Evolutionary conservation across 2,797 vertebrate genomes (phyloP).

Genomic region (Sternotherus odoratus): DNA sequence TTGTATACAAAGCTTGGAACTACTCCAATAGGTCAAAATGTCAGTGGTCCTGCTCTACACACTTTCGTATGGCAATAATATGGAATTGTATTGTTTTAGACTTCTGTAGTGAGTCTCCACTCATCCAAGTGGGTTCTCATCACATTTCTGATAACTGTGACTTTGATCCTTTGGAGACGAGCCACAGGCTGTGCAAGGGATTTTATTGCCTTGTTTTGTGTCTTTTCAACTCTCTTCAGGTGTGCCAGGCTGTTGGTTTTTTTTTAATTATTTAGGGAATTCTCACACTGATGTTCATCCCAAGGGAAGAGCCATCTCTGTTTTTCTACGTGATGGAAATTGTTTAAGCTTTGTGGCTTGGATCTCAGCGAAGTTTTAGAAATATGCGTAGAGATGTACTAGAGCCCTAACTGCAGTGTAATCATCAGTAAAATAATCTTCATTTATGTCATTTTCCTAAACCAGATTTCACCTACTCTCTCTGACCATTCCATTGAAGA

Average conservation of each 20-base stretch:
- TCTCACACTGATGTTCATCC: constrained; percentile 1
- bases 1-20: background rate
- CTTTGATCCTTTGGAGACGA: constrained; percentile 17
- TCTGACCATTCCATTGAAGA: constrained; percentile 55
- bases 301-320: constrained; percentile 55
- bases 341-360: constrained; percentile 56
- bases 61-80: background rate
- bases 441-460: constrained; percentile 69
- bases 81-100: background rate
- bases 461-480: constrained; percentile 44
- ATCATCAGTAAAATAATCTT: constrained; percentile 64
- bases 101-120: background rate
- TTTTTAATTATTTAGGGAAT: constrained; percentile 18
- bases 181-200: constrained; percentile 4
- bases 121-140: background rate
- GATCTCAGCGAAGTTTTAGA: constrained; percentile 14
- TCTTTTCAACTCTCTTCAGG: background rate
- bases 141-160: background rate
- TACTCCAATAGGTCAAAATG: background rate
- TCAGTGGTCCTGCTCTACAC: background rate
- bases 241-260: background rate
- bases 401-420: constrained; percentile 59
- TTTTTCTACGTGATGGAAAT: constrained; percentile 56
- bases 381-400: constrained; percentile 51
- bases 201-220: background rate